These are phyloP conservation scores for Lindbergichthys nudifrons DNA, from an alignment of 2,797 vertebrate species.

Conservation along the genomic window DNA sequence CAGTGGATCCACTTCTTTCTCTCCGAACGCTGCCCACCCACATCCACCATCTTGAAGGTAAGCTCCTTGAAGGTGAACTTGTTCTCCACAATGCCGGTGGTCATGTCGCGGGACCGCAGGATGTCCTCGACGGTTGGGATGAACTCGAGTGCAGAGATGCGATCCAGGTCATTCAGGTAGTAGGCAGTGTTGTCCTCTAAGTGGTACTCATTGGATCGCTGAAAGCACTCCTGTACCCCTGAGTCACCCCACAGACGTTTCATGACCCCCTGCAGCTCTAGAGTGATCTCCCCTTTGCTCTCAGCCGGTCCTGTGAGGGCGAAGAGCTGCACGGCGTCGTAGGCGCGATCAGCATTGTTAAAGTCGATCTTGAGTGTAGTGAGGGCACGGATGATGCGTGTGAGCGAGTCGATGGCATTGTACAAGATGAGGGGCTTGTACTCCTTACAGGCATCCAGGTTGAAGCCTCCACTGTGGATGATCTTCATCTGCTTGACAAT, in stretches of 20 bases:
- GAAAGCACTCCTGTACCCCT: constrained; percentile 96
- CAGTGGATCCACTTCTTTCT: constrained; percentile 99
- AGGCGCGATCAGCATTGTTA: constrained; percentile 96
- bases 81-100: constrained; percentile 99
- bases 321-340: constrained; percentile 97
- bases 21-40: constrained; percentile 97
- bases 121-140: constrained; percentile 99
- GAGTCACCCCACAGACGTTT: constrained; percentile 96
- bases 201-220: constrained; percentile 98
- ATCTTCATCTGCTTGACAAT: constrained; percentile 99
- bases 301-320: constrained; percentile 97
- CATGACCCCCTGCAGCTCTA: constrained; percentile 96
- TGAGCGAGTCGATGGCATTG: constrained; percentile 98
- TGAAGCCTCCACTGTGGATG: constrained; percentile 98
- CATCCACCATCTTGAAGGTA: constrained; percentile 99
- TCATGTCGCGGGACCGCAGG: constrained; percentile 98
- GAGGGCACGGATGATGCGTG: constrained; percentile 96
- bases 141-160: constrained; percentile 94
- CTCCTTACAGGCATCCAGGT: constrained; percentile 98
- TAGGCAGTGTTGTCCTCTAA: constrained; percentile 99
- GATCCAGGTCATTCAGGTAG: constrained; percentile 97
- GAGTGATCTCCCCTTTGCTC: constrained; percentile 98
- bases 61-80: constrained; percentile 99
- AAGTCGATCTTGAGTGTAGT: constrained; percentile 97
- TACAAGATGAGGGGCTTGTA: constrained; percentile 98